Evolutionary conservation across 2,888 invertebrate species (phyloP), one percentile per base, ranked within the genome.

Genomic region (Drosophila subsilvestris): DNA sequence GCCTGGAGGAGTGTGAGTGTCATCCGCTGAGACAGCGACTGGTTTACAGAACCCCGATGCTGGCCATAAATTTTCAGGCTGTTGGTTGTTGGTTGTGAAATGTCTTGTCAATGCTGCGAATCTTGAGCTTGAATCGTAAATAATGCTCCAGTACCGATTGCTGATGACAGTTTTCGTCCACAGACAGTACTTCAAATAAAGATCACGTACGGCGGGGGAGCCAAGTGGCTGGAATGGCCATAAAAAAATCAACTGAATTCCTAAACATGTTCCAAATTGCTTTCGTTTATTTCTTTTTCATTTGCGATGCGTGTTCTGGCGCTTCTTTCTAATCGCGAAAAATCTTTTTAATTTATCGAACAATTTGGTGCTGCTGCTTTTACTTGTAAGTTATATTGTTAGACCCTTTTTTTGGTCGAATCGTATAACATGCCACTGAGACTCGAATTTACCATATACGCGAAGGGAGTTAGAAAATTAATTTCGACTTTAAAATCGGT

Each of bases 91-190:
- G 78, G 80, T 85, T 85, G 83, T 87, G 88, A 87, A 87, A 83
- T 83, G 79, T 78, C 63, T 87, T 83, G 82, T 83, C 88, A 78
- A 70, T 63, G 67, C 63, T 51, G 79, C 78, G 62, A 82, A 85
- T 83, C 82, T 83, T 85, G 86, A 87, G 88, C 86, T 82, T 87
- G 83, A 86, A 74, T 83, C 88, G 86, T 83, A 87, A 83, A 86
- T 86, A 86, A 84, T 79, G 81, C 85, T 86, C 87, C 70, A 80
- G 55, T 71, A 55, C 45, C 22, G 63, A 53, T 45, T 27, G 47
- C 43, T 51, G 43, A 44, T 71, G 55, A 14, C 44, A 43, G 45
- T 60, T 37, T 37, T 37, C 45, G 49, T 51, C 70, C 59, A 51
- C 69, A 70, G 70, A 53, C 59, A 70, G 70, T 48, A 69, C 66